Evolutionary conservation across 2,888 invertebrate species (phyloP), one percentile per base, ranked within the genome.

Genomic region (Quadroppia sp.): DNA sequence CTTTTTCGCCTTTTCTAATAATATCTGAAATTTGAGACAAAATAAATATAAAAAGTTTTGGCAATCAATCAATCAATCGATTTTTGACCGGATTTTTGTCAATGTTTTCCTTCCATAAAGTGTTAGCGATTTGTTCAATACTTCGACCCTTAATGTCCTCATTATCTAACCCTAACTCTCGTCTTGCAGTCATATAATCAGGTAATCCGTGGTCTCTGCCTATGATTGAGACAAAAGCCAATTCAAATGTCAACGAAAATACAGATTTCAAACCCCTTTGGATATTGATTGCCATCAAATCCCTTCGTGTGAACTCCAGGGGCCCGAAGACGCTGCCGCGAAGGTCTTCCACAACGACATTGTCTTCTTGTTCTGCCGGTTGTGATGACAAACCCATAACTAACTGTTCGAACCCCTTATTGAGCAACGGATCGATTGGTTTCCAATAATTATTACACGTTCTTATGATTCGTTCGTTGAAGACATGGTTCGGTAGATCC

Each of bases 211-310:
- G 86, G 78, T 87, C 86, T 71, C 87, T 81, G 4, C 69, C 61
- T 64, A 20, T n/a, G 36, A 36, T 3, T 28, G n/a, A 64, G 23
- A 53, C 11, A 53, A 32, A 17, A 61, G 32, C 15, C 4, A 25
- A n/a, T 61, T 15, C 17, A 32, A 45, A 11, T 45, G 15, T 32
- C 4, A 61, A 6, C n/a, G n/a, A 56, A 56, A 15, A 9, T n/a
- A 7, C 3, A 9, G 20, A n/a, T 25, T 45, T 45, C 45, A 45
- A 20, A 9, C 78, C 79, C 75, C 87, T 80, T 80, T 86, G 86
- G 71, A 87, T 85, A 79, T 87, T 87, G 17, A 87, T 77, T 3
- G 87, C 86, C 85, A 87, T 86, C 75, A 87, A 81, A 80, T 87
- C 86, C 59, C 86, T 81, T 72, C 86, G 80, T 1, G 86, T 86